These are phyloP conservation scores for Oligia fasciuncula DNA, from an alignment of 2,888 invertebrate genomes.

Conservation along the genomic window DNA sequence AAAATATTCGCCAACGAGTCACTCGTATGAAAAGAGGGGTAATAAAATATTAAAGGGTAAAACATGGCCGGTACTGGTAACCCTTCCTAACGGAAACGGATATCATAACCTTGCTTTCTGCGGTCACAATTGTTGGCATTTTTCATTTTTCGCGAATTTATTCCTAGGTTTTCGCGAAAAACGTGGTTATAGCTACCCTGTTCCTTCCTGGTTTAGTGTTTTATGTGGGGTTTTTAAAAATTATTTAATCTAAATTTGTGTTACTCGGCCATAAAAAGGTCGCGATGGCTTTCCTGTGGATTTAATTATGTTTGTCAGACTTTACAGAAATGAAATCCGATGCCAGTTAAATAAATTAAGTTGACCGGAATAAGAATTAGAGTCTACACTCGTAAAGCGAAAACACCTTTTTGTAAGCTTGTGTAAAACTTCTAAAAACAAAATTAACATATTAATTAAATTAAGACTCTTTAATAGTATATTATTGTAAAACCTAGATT, in stretches of 20 bases:
- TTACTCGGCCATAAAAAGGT: neutral
- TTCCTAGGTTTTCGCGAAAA: constrained; percentile 48
- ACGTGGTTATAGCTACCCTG: constrained; percentile 33
- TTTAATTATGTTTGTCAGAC: neutral
- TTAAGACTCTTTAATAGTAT: neutral
- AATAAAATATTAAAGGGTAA: constrained; percentile 75
- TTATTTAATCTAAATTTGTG: constrained; percentile 9
- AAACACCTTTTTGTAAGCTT: neutral
- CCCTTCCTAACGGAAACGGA: constrained; percentile 75
- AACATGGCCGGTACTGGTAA: constrained; percentile 72
- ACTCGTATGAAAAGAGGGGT: constrained; percentile 66
- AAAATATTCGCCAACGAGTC: constrained; percentile 64
- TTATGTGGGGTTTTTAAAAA: constrained; percentile 8
- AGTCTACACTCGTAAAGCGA: neutral
- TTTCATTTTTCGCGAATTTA: constrained; percentile 67
- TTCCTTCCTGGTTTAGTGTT: constrained; percentile 43
- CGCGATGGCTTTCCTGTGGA: neutral
- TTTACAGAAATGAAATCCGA: neutral
- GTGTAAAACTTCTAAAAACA: neutral
- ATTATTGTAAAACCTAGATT: neutral
- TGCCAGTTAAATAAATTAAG: neutral
- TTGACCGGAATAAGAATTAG: neutral
- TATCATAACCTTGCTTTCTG: constrained; percentile 77
- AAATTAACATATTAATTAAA: neutral
- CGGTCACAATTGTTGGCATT: constrained; percentile 69